Evolutionary conservation across 1,140 invertebrate genomes (phyloP), one percentile per base, ranked within the genome.

Genomic region (Megathymus violae): DNA sequence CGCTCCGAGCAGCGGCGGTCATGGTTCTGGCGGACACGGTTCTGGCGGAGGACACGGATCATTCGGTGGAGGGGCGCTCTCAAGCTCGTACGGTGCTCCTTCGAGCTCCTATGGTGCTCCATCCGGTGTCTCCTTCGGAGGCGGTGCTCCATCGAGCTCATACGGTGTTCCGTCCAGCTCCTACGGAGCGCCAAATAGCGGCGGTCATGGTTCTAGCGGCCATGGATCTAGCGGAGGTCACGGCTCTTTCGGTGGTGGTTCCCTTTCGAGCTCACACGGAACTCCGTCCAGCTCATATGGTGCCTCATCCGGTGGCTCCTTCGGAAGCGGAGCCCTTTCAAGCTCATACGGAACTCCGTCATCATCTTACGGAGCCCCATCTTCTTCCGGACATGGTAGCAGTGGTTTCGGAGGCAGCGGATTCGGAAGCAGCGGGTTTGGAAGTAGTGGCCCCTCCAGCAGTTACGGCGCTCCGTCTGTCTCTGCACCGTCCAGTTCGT

Each of bases 311-410:
- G 44, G 34, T n/a, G 34, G 41, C 59, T 27, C 62, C 65, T 7
- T 74, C 68, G 43, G 43, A 9, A 16, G 43, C 41, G 41, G 88
- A 80, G 22, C 82, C 77, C 62, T 36, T 36, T 38, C 61, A 4
- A 17, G 27, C n/a, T 50, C 47, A 14, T 50, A 50, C 31, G 47
- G 47, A 3, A 50, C 62, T 14, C 56, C 74, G 14, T 80, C 69
- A 5, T 69, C 67, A 78, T 76, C 89, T 36, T 92, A 92, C 58
- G 92, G 92, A n/a, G 92, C 92, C 48, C 91, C 69, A 52, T 77
- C 71, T 31, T 61, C 74, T 43, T 50, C 47, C n/a, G 47, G 81
- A 19, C 74, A 76, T 41, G 71, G 82, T 14, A 73, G 87, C 40
- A 70, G 83, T 44, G 79, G 76, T 4, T 68, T 71, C 47, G 70